A percentile compares a stretch with the other conserved stretches of the same genome.
These are phyloP conservation scores for Protaetia brevitarsis DNA, from an alignment of 1,140 invertebrate species.

Conservation along the genomic window DNA sequence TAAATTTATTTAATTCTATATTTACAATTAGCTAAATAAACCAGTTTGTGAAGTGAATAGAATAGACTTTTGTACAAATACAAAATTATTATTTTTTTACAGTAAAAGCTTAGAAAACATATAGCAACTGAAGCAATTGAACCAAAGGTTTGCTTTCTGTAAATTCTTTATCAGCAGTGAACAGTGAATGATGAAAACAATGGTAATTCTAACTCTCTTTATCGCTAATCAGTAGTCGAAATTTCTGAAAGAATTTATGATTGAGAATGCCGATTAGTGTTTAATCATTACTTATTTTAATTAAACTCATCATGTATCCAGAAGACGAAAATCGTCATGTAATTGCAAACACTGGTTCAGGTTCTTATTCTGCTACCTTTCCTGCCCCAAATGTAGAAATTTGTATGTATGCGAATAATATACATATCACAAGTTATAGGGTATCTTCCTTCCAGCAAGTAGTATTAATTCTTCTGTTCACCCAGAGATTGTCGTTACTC, in stretches of 20 bases:
- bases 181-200: too few species aligned
- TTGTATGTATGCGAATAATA: constrained; percentile 37
- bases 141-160: too few species aligned
- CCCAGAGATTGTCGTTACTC: constrained; percentile 49
- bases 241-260: not conserved
- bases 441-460: constrained; percentile 37
- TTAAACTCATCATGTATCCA: not conserved
- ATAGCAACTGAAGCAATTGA: too few species aligned
- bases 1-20: too few species aligned
- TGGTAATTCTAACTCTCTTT: too few species aligned
- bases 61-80: too few species aligned
- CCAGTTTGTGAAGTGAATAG: too few species aligned
- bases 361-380: not conserved
- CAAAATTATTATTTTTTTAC: too few species aligned
- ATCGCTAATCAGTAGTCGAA: too few species aligned
- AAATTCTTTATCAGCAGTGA: too few species aligned
- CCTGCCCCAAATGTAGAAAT: constrained; percentile 35
- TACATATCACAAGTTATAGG: constrained; percentile 2
- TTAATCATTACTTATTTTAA: not conserved
- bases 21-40: too few species aligned
- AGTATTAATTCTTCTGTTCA: constrained; percentile 45
- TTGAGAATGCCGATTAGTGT: not conserved
- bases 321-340: constrained; percentile 4
- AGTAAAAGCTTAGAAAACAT: too few species aligned
- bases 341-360: not conserved